Conservation (phyloP, 2,797 vertebrate genomes). For the Sandelia bainsii region DNA sequence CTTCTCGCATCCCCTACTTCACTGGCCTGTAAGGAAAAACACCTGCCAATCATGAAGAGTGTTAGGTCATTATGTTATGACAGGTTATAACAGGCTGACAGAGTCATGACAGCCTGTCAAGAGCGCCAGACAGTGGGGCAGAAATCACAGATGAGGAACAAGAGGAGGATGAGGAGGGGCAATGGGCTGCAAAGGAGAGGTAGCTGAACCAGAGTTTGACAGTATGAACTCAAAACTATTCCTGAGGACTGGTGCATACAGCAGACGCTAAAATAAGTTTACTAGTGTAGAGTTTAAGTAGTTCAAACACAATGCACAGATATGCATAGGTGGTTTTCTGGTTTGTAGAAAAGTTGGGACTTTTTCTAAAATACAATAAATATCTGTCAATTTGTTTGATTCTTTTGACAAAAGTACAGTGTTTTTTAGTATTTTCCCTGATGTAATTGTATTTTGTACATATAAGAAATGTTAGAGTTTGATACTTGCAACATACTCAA, state of each 20-base stretch:
- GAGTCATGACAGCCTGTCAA: conserved; percentile 81
- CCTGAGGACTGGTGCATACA: background rate
- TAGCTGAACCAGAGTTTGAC: conserved; percentile 40
- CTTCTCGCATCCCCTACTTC: conserved; percentile 46
- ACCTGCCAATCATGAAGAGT: conserved; percentile 81
- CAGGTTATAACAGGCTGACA: conserved; percentile 66
- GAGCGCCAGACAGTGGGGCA: conserved; percentile 65
- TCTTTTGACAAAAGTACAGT: no score
- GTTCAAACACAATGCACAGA: background rate
- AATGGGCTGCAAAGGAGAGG: conserved; percentile 38
- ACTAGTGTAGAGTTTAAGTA: background rate
- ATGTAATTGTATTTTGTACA: no score
- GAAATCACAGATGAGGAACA: conserved; percentile 43
- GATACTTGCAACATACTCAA: no score
- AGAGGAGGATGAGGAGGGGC: conserved; percentile 22
- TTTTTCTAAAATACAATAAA: no score
- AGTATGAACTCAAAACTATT: conserved; percentile 31
- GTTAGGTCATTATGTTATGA: conserved; percentile 81
- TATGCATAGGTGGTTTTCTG: background rate
- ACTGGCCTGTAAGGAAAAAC: conserved; percentile 66
- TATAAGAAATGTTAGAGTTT: no score
- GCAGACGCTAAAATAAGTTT: background rate
- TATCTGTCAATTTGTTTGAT: no score
- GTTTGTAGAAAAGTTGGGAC: no score
- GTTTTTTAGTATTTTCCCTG: no score